Base-by-base conservation (phyloP, 2,888 invertebrate species). In the Campoletis raptor region DNA sequence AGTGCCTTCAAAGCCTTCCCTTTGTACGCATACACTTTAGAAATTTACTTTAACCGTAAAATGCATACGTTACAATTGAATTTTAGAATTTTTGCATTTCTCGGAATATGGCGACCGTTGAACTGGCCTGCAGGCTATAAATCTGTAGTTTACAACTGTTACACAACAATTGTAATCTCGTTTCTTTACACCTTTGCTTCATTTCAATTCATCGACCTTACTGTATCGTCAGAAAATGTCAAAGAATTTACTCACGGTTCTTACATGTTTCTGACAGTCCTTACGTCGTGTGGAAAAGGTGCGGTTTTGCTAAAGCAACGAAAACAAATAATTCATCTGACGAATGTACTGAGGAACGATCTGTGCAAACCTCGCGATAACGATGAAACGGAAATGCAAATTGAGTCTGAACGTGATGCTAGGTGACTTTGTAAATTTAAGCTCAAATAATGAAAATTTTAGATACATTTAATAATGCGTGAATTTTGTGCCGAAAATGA, bases 201-300 rank as follows among this genome's bases (percentile, higher is more conserved):
- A 10, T 84, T 83, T 0, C 83, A 89, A 79, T 37, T 88, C 12
- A 4, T 91, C 6, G 88, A 89, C 24, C 66, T 90, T 8, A 30
- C 87, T 10, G 42, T 73, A 76, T 77, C 69, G 6, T 83, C 84
- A 0, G 82, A 86, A 0, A 85, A 79, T 36, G 37, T 83, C 0
- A 80, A 88, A 7, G 87, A 81, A 73, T 83, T 86, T 36, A 76
- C 87, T 1, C 81, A 82, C 45, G 76, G 80, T 57, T 87, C 87
- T 9, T 88, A 85, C 37, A 81, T 88, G 67, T 70, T 87, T 18
- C 66, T 88, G 0, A 79, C 87, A 8, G 74, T 87, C 76, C 70
- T 87, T 21, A 85, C 83, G 12, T 76, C 78, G 7, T 88, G 87
- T 30, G 83, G 85, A n/a, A 88, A 88, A 79, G 81, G 78, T 57